Evolutionary conservation across 2,888 invertebrate genomes (phyloP).

Genomic region (Drosophila sordidula): DNA sequence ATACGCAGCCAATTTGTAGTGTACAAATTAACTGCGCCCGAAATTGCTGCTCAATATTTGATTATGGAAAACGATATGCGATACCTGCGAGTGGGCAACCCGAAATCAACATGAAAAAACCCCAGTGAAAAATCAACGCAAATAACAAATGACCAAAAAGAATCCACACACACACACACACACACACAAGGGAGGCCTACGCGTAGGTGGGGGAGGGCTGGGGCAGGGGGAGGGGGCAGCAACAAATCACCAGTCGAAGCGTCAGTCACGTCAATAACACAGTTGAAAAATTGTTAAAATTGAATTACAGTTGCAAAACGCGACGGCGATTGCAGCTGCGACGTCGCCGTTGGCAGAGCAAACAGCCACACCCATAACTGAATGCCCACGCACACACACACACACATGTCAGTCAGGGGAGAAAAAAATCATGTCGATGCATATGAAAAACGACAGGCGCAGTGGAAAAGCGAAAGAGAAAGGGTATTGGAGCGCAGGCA

Average conservation of each 20-base stretch:
- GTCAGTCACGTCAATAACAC: slow-evolving; percentile 83
- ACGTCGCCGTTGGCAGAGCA: slow-evolving; percentile 54
- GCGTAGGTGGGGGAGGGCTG: not conserved
- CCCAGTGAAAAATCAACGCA: slow-evolving; percentile 62
- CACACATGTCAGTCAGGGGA: slow-evolving; percentile 24
- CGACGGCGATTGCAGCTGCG: slow-evolving; percentile 61
- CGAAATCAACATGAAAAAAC: slow-evolving; percentile 26
- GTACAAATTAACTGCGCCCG: slow-evolving; percentile 63
- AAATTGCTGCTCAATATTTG: slow-evolving; percentile 74
- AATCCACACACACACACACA: slow-evolving; percentile 22
- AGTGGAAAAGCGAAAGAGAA: not conserved
- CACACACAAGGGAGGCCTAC: slow-evolving; percentile 18
- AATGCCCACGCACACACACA: slow-evolving; percentile 13
- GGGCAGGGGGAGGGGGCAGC: slow-evolving; percentile 38
- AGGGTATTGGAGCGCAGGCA: slow-evolving; percentile 43
- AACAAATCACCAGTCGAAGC: slow-evolving; percentile 80
- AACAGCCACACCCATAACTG: slow-evolving; percentile 47
- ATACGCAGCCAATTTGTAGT: slow-evolving; percentile 29
- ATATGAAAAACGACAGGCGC: slow-evolving; percentile 66
- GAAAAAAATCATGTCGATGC: slow-evolving; percentile 52
- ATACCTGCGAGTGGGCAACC: slow-evolving; percentile 21
- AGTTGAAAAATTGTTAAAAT: slow-evolving; percentile 84
- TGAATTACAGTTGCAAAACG: slow-evolving; percentile 81
- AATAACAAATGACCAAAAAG: slow-evolving; percentile 74
- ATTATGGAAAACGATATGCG: slow-evolving; percentile 67